Conservation (phyloP, 2,888 invertebrate genomes). For the Dicyrtoma fusca region DNA sequence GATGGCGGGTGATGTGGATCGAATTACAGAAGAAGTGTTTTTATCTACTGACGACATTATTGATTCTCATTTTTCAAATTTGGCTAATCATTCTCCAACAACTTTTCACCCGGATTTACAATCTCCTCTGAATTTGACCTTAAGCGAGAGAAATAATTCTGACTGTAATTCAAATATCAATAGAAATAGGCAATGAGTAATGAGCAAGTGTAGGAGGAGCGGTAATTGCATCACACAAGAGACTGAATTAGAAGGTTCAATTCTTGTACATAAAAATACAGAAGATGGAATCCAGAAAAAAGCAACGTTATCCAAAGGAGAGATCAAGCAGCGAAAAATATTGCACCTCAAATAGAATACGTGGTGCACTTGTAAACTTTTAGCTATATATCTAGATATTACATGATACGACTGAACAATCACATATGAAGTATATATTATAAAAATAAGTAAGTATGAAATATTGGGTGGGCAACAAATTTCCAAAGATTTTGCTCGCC, state of each 20-base stretch:
- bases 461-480: too few relatives aligned
- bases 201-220: constrained; percentile 29
- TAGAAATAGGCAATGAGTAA: constrained; percentile 17
- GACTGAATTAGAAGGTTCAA: constrained; percentile 40
- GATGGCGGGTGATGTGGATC: constrained; percentile 30
- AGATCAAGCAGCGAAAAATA: not conserved
- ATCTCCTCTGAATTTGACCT: constrained; percentile 27
- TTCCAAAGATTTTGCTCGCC: too few relatives aligned
- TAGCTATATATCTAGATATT: not conserved
- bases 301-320: constrained; percentile 12
- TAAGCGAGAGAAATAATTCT: constrained; percentile 32
- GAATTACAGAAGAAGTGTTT: constrained; percentile 21
- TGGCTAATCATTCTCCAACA: not conserved
- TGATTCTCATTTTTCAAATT: not conserved
- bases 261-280: constrained; percentile 9
- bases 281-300: constrained; percentile 7
- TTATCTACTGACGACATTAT: not conserved
- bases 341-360: constrained; percentile 34
- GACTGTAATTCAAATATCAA: constrained; percentile 31
- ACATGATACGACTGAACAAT: constrained; percentile 19
- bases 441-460: too few relatives aligned
- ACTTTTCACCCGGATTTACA: constrained; percentile 11
- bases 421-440: constrained; percentile 24
- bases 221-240: constrained; percentile 36
- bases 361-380: constrained; percentile 37